Evolutionary conservation across 2,888 invertebrate genomes (phyloP).

Genomic region (Acronicta alni): DNA sequence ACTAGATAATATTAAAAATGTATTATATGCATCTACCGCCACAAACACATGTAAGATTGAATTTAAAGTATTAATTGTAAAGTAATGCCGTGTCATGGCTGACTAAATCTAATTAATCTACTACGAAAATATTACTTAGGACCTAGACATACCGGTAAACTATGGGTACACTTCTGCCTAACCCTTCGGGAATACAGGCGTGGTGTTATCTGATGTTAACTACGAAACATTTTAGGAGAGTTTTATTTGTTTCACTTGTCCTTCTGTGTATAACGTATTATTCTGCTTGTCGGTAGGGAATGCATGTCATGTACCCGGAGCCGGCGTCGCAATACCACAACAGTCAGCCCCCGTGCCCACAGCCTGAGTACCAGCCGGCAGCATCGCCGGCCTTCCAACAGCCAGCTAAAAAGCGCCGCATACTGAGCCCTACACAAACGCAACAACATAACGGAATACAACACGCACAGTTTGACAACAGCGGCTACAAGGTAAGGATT

Average conservation of each 20-base stretch:
- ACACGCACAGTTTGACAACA: slow-evolving; percentile 71
- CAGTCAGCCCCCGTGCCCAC: slow-evolving; percentile 81
- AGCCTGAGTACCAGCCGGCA: slow-evolving; percentile 78
- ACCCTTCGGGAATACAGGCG: no score
- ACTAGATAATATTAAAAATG: no score
- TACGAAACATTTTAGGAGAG: not conserved
- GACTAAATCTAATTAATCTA: not conserved
- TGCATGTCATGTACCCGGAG: slow-evolving; percentile 95
- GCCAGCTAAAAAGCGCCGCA: slow-evolving; percentile 83
- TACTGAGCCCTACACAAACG: slow-evolving; percentile 75
- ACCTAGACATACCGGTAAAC: no score
- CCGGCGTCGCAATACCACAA: slow-evolving; percentile 84
- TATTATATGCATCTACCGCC: no score
- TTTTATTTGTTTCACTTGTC: no score
- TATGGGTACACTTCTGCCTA: no score
- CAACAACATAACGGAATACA: slow-evolving; percentile 61
- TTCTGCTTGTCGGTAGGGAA: slow-evolving; percentile 89
- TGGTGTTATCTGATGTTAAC: no score
- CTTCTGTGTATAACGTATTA: slow-evolving; percentile 15
- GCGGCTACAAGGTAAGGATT: slow-evolving; percentile 77
- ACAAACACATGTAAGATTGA: no score
- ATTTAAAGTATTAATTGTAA: no score
- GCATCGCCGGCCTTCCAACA: slow-evolving; percentile 79
- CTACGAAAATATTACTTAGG: no score
- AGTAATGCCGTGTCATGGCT: not conserved